Evolutionary conservation across 2,888 invertebrate species (phyloP), one percentile per base, ranked within the genome.

Genomic region (Tipula vernalis): DNA sequence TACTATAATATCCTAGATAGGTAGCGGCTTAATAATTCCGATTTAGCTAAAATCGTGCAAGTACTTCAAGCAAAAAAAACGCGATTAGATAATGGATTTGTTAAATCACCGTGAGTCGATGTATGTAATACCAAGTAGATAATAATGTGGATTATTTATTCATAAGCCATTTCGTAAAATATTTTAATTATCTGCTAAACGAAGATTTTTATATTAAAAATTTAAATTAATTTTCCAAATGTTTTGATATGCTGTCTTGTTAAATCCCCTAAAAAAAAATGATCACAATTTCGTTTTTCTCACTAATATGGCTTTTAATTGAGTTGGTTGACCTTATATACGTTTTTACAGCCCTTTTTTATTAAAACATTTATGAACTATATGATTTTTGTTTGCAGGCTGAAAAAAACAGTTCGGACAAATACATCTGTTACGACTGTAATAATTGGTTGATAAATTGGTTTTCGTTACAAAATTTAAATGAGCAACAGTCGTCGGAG

Each of bases 371-470:
- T 13, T 51, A 51, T 71, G 71, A 71, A 71, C 71, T 28, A 18
- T 71, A 71, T 71, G 71, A 28, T 71, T 71, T 71, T 51, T 71
- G 28, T 71, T 89, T 90, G 8, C 88, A 91, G 91, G 91, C 91
- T 0, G 87, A 91, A 28, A 91, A 91, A 87, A 91, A 91, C 47
- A 51, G 51, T 86, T 41, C 86, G 88, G 91, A 91, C 87, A 91
- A 91, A 89, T 91, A 90, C 88, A 89, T 91, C 44, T 91, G 91
- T 89, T 91, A 90, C 88, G 91, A 91, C 88, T 91, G 91, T 89
- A 91, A 91, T 89, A 91, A 91, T 88, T 91, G 91, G 91, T 89
- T 91, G 0, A 91, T 91, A 87, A 91, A 91, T 87, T 91, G 91
- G 91, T 91, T 91, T 87, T 91, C 91, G 44, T 88, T 91, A 88